Conservation (phyloP, 2,888 invertebrate species). For the Eugnorisma glareosa region DNA sequence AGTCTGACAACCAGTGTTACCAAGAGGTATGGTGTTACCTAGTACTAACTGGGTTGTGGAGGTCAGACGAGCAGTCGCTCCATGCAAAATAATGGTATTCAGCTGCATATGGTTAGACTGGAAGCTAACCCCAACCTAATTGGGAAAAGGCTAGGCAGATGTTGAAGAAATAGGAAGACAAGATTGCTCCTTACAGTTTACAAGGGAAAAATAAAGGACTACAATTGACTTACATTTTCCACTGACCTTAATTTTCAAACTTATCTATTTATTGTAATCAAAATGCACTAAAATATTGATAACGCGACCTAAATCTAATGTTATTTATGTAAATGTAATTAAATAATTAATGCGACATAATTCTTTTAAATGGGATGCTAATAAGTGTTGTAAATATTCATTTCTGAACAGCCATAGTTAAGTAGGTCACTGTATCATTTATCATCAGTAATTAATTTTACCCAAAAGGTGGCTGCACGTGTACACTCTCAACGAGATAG, state of each 20-base stretch:
- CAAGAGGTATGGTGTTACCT: too few relatives aligned
- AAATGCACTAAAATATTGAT: slow-evolving; percentile 14
- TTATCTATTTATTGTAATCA: neutral
- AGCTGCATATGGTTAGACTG: too few relatives aligned
- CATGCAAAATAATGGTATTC: too few relatives aligned
- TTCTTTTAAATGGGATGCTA: neutral
- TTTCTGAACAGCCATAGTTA: too few relatives aligned
- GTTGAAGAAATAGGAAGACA: neutral
- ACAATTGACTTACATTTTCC: neutral
- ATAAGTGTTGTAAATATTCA: neutral
- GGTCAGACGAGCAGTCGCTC: too few relatives aligned
- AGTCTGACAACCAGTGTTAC: too few relatives aligned
- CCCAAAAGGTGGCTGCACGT: neutral
- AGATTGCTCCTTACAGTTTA: neutral
- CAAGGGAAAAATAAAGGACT: neutral
- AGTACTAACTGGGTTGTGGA: too few relatives aligned
- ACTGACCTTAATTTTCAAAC: slow-evolving; percentile 1
- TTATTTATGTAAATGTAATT: neutral
- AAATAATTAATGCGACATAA: neutral
- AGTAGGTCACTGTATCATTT: neutral
- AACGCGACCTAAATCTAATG: slow-evolving; percentile 13
- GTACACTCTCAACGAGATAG: neutral
- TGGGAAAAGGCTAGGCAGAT: too few relatives aligned
- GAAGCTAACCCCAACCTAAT: too few relatives aligned
- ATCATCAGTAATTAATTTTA: neutral